Evolutionary conservation across 2,113 vertebrate species (phyloP).

Genomic region (Paedocypris sp.): DNA sequence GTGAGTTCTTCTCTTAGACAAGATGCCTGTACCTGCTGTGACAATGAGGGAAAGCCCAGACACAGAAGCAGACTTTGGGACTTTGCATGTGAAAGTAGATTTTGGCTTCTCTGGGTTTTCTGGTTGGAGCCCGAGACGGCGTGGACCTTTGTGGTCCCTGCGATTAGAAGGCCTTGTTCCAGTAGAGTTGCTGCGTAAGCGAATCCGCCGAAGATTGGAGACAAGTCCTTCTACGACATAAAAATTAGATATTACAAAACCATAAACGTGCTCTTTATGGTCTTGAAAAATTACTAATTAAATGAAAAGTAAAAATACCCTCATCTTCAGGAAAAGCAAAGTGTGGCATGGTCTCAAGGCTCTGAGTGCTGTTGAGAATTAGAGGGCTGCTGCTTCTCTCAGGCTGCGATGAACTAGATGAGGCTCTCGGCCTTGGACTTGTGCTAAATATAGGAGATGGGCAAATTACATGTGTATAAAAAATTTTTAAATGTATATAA

Average conservation of each 20-base stretch:
- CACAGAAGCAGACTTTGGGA: slow-evolving; percentile 85
- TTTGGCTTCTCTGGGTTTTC: slow-evolving; percentile 63
- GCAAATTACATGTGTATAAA: too few relatives aligned
- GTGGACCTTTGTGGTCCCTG: slow-evolving; percentile 51
- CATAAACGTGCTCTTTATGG: too few relatives aligned
- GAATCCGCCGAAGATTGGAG: slow-evolving; percentile 69
- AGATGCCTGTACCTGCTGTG: slow-evolving; percentile 64
- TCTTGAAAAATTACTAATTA: too few relatives aligned
- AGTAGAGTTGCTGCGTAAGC: slow-evolving; percentile 84
- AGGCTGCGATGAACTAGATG: slow-evolving; percentile 71
- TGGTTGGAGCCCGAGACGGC: slow-evolving; percentile 60
- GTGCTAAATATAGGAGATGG: not conserved
- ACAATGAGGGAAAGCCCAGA: slow-evolving; percentile 83
- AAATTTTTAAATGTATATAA: too few relatives aligned
- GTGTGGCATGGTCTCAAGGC: slow-evolving; percentile 78
- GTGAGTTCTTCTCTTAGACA: not conserved
- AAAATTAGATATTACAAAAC: not conserved
- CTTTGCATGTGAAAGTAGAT: slow-evolving; percentile 45
- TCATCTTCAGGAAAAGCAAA: slow-evolving; percentile 82
- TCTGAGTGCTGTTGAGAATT: slow-evolving; percentile 68
- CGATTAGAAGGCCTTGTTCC: slow-evolving; percentile 72
- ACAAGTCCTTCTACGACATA: slow-evolving; percentile 48
- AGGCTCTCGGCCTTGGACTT: slow-evolving; percentile 75
- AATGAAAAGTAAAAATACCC: too few relatives aligned
- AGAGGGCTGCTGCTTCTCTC: slow-evolving; percentile 69